Base-by-base conservation (phyloP, 2,113 vertebrate genomes). In the Cryptomyrus ogoouensis region DNA sequence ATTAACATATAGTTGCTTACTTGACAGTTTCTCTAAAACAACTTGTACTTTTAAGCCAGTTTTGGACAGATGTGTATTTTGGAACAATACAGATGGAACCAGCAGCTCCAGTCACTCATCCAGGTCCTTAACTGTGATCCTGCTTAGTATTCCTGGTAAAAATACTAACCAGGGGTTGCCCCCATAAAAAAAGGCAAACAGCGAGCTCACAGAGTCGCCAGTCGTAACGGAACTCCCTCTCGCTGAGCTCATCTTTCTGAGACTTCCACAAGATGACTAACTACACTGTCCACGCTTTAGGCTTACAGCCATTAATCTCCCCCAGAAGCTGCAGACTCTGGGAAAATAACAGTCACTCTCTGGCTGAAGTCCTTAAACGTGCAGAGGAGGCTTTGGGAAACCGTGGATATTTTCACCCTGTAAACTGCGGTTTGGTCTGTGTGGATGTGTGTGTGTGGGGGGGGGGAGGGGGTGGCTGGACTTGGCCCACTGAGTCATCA, bases 321-420 rank as follows among this genome's bases (percentile, higher is more conserved):
- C 24, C 46, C 21, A 52, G 84, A 87, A 87, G 84, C 47, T 87
- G 13, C 52, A 88, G 52, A 88, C 53, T 88, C 31, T 87, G 52
- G 52, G 86, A 88, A 88, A 88, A 88, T 39, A 88, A 47, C 50
- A 88, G 86, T 35, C 52, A 88, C 13, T 56, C 50, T 88, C 52
- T 56, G 86, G 86, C 86, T 39, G n/a, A 15, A 9, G n/a, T 58
- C 52, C n/a, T 1, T 35, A 53, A 21, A 58, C 31, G 52, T 39
- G n/a, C 8, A 56, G 31, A 58, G 31, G 52, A 39, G 50, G 15
- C 46, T 53, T 35, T 27, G 52, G 84, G n/a, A n/a, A 31, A 17
- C 21, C n/a, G n/a, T n/a, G 46, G 84, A 86, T 86, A 86, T 50
- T 46, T 86, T 49, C 46, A 46, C 44, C 24, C 46, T 83, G 77